Evolutionary conservation across 2,888 invertebrate genomes (phyloP).

Genomic region (Physocephala rufipes): DNA sequence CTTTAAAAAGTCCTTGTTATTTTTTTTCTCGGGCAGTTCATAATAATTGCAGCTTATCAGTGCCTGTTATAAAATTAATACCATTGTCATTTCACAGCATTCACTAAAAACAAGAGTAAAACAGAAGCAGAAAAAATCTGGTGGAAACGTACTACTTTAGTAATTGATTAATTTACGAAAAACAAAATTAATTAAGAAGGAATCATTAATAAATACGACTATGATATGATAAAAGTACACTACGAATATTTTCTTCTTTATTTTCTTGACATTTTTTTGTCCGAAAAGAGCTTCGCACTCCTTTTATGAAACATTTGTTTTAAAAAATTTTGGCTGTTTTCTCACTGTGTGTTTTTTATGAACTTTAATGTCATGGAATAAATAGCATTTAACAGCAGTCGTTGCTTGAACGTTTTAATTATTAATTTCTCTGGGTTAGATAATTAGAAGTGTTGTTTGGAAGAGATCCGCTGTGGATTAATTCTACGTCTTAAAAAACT

Average conservation of each 20-base stretch:
- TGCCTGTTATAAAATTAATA: background rate
- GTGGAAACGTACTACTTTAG: background rate
- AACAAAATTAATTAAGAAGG: too few relatives aligned
- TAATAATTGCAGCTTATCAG: conserved; percentile 7
- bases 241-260: too few relatives aligned
- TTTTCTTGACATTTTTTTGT: too few relatives aligned
- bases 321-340: conserved; percentile 1
- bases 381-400: background rate
- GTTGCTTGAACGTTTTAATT: background rate
- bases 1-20: background rate
- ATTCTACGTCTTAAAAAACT: conserved; percentile 15
- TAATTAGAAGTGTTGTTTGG: background rate
- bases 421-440: background rate
- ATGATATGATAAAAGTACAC: too few relatives aligned
- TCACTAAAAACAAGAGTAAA: background rate
- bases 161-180: background rate
- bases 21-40: background rate
- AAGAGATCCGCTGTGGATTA: background rate
- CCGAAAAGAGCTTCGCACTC: too few relatives aligned
- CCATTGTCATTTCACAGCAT: background rate
- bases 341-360: background rate
- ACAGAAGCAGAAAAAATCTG: background rate
- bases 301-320: background rate
- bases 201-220: too few relatives aligned
- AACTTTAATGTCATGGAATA: background rate